Base-by-base conservation (phyloP, 2,113 vertebrate genomes). In the Trinectes maculatus region DNA sequence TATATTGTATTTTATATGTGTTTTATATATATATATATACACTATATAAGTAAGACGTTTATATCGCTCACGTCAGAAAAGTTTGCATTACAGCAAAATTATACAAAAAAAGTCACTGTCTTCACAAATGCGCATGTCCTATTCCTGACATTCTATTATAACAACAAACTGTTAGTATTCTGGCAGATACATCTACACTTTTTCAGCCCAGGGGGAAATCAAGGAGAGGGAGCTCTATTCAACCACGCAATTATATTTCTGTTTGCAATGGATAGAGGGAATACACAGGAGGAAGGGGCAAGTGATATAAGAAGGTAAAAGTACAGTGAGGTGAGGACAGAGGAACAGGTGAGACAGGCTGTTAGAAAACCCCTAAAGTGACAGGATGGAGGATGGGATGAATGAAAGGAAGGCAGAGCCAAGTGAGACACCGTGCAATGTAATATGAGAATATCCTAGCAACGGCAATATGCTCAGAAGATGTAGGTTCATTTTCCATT, bases 91-190 rank as follows among this genome's bases (percentile, higher is more conserved):
- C 42, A 44, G 19, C n/a, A 47, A 25, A 22, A 47, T 25, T 10
- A 24, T 31, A 33, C 2, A 7, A 12, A 19, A n/a, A 22, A 7
- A 36, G 22, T 16, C 31, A 33, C 48, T 19, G 1, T 36, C 12
- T 15, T 33, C 22, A 18, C 9, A 56, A 56, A 18, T 39, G 8
- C 11, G 4, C 34, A 7, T 56, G n/a, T 56, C 34, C 40, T 44
- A 16, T 31, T 73, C 49, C 51, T 61, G 59, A 77, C 53, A 64
- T 16, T 54, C 64, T 82, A 64, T 62, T 72, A 15, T 40, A 83
- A 67, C 62, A 80, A 78, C 77, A 68, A 75, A 78, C 54, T 62
- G 71, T 85, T 84, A 53, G 56, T 65, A 78, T 85, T 72, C 44
- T 46, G 75, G 13, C 36, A 57, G 52, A 76, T 74, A 59, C 53